phyloP scores from a whole-genome alignment of 2,113 vertebrate genomes.

The Stomatorhinus ivindoensis region DNA sequence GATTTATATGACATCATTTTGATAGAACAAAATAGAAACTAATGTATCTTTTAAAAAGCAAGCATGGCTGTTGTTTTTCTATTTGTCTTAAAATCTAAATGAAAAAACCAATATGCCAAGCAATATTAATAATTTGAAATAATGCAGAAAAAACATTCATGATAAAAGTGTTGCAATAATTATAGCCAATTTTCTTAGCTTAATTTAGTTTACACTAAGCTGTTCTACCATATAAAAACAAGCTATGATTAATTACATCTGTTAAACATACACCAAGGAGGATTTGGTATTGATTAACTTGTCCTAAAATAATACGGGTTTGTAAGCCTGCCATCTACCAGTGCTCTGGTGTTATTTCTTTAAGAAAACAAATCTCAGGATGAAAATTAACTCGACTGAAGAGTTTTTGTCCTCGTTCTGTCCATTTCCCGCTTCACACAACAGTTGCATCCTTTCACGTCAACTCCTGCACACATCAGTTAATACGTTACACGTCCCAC shows the following conservation, averaged over 20 bases:
- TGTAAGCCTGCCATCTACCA: neutral
- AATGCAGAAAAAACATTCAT: neutral
- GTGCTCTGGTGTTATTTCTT: neutral
- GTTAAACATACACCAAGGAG: neutral
- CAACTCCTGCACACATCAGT: neutral
- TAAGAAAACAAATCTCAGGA: neutral
- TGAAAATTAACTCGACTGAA: neutral
- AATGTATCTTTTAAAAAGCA: neutral
- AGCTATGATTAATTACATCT: neutral
- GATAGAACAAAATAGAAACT: neutral
- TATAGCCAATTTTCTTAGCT: neutral
- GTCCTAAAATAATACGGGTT: neutral
- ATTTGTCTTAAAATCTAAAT: neutral
- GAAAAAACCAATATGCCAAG: neutral
- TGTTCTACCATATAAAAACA: neutral
- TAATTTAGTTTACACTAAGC: neutral
- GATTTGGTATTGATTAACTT: neutral
- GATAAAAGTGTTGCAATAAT: neutral
- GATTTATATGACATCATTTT: neutral
- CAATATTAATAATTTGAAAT: neutral
- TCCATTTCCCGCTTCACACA: neutral
- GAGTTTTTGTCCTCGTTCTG: neutral
- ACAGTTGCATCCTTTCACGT: neutral
- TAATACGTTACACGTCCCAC: neutral
- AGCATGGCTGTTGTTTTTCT: neutral